phyloP scores from a whole-genome alignment of 2,797 vertebrate species.

The Peromyscus eremicus region DNA sequence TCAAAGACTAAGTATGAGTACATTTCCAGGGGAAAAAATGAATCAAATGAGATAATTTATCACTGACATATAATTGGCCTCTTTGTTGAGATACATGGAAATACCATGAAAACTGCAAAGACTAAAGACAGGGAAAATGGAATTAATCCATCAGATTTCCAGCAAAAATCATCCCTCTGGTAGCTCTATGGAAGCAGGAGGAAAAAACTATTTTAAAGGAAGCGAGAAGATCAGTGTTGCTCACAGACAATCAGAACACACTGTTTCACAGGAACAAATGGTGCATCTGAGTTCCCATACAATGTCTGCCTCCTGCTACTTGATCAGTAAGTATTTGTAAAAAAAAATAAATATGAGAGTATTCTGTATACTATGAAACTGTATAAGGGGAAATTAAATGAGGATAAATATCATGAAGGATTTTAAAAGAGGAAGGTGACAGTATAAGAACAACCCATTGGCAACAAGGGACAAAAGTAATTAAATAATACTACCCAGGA shows the following conservation, averaged over 20 bases:
- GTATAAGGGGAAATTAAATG: background rate
- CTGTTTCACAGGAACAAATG: constrained; percentile 1
- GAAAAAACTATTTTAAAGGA: constrained; percentile 26
- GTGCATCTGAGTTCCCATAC: background rate
- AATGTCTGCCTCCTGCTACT: background rate
- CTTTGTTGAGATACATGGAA: constrained; percentile 7
- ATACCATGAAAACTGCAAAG: constrained; percentile 66
- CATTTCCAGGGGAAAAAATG: constrained; percentile 17
- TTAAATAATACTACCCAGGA: background rate
- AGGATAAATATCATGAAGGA: background rate
- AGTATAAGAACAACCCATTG: background rate
- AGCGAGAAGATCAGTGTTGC: constrained; percentile 31
- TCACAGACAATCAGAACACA: constrained; percentile 66
- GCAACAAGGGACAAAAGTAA: background rate
- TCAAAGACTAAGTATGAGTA: constrained; percentile 61
- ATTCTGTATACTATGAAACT: constrained; percentile 13
- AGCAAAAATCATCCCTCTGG: constrained; percentile 39
- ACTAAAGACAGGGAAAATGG: constrained; percentile 34
- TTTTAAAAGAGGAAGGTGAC: background rate
- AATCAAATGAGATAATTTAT: constrained; percentile 71
- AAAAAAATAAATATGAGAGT: background rate
- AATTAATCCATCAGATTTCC: constrained; percentile 68
- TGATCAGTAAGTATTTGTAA: constrained; percentile 38
- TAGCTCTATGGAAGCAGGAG: constrained; percentile 21
- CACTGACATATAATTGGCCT: constrained; percentile 71